These are phyloP conservation scores for Eubasilissa splendida DNA, from an alignment of 2,888 invertebrate genomes.

Conservation along the genomic window DNA sequence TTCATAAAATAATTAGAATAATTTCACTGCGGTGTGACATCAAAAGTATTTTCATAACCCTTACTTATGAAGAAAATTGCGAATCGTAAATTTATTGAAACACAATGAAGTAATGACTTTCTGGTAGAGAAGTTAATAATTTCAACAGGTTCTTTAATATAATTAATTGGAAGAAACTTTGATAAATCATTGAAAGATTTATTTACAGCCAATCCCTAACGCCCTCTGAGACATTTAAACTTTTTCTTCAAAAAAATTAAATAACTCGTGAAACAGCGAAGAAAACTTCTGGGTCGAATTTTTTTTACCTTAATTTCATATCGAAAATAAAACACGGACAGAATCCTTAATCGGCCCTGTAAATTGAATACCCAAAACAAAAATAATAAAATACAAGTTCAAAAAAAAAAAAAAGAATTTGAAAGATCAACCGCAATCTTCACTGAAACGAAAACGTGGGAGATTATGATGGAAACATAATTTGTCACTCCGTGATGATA, in stretches of 20 bases:
- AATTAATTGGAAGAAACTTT: slow-evolving; percentile 32
- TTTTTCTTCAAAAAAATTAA: slow-evolving; percentile 9
- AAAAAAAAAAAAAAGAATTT: slow-evolving; percentile 19
- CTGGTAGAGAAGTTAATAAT: slow-evolving; percentile 5
- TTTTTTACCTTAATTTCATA: slow-evolving; percentile 17
- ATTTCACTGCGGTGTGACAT: too few species aligned
- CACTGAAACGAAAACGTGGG: slow-evolving; percentile 16
- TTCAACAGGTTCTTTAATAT: not conserved
- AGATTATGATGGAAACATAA: not conserved
- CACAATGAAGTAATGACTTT: not conserved
- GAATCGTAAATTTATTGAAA: too few species aligned
- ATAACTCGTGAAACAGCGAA: slow-evolving; percentile 26
- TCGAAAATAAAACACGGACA: slow-evolving; percentile 28
- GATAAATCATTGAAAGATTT: slow-evolving; percentile 14
- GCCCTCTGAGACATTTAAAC: slow-evolving; percentile 28
- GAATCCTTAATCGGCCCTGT: slow-evolving; percentile 51
- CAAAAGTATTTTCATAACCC: too few species aligned
- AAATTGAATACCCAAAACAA: slow-evolving; percentile 57
- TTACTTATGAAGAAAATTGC: too few species aligned
- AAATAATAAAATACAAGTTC: slow-evolving; percentile 49
- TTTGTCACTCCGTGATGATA: too few species aligned
- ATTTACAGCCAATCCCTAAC: slow-evolving; percentile 1
- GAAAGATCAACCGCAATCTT: slow-evolving; percentile 7
- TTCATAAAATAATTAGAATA: too few species aligned
- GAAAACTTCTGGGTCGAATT: slow-evolving; percentile 19